These are phyloP conservation scores for Ranitomeya variabilis DNA, from an alignment of 2,113 vertebrate genomes.

Conservation along the genomic window DNA sequence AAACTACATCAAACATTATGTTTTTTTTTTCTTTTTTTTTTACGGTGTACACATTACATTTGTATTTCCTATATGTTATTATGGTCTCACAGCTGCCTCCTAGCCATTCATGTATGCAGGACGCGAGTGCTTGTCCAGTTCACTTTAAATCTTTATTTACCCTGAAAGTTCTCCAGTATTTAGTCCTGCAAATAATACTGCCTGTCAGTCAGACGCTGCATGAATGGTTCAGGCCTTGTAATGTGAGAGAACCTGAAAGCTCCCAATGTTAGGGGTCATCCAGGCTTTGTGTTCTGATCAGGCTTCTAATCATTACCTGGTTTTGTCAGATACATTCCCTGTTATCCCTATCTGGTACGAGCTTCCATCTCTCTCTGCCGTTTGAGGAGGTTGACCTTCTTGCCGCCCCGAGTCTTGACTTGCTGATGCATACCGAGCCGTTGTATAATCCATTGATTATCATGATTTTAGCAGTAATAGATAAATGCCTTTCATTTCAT, in stretches of 20 bases:
- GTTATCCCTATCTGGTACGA: background rate
- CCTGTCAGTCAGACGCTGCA: background rate
- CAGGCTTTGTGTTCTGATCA: background rate
- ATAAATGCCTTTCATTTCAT: conserved; percentile 30
- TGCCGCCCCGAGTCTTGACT: background rate
- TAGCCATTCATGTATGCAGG: background rate
- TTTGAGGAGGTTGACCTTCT: background rate
- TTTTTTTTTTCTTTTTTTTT: background rate
- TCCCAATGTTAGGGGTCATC: conserved; percentile 2
- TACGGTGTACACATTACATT: background rate
- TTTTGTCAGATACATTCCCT: background rate
- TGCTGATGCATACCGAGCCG: background rate
- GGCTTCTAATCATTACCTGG: conserved; percentile 24
- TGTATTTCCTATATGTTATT: background rate
- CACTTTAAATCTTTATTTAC: conserved; percentile 18
- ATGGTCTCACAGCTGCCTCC: background rate
- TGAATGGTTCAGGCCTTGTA: conserved; percentile 9
- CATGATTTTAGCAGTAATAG: conserved; percentile 39
- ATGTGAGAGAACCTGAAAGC: conserved; percentile 9
- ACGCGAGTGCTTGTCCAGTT: background rate
- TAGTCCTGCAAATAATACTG: background rate
- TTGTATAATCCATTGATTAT: conserved; percentile 28
- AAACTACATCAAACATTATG: too few relatives aligned
- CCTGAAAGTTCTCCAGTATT: background rate
- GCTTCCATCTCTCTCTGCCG: background rate